Conservation (phyloP, 2,113 vertebrate species). For the Strix aluco region DNA sequence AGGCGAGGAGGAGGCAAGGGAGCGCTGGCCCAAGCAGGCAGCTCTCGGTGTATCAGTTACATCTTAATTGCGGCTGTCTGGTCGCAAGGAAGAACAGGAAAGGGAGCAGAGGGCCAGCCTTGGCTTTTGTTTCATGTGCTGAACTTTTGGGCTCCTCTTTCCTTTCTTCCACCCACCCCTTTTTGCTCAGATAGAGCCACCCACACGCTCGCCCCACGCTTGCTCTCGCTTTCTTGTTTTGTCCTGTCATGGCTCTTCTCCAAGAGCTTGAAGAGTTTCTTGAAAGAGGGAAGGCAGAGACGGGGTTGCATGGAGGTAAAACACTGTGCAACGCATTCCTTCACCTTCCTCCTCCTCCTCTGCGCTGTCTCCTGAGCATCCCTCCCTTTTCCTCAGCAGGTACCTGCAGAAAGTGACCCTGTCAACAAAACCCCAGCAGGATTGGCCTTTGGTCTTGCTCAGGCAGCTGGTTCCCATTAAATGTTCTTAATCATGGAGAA, state of each 20-base stretch:
- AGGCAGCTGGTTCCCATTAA: slow-evolving; percentile 65
- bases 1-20: neutral
- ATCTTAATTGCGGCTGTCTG: slow-evolving; percentile 39
- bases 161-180: neutral
- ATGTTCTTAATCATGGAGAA: slow-evolving; percentile 9
- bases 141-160: slow-evolving; percentile 2
- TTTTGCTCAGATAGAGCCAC: slow-evolving; percentile 4
- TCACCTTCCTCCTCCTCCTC: slow-evolving; percentile 5
- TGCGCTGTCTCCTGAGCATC: neutral
- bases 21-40: rapidly evolving
- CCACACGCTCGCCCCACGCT: neutral
- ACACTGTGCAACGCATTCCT: neutral
- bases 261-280: neutral
- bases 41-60: neutral
- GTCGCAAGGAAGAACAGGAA: neutral
- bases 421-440: slow-evolving; percentile 54
- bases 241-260: neutral
- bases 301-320: neutral
- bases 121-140: neutral
- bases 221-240: neutral
- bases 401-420: slow-evolving; percentile 49
- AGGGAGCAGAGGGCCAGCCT: neutral
- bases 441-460: slow-evolving; percentile 35
- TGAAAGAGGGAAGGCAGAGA: neutral
- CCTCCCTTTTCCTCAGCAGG: slow-evolving; percentile 57